Base-by-base conservation (phyloP, 2,113 vertebrate species). In the Gopherus evgoodei region DNA sequence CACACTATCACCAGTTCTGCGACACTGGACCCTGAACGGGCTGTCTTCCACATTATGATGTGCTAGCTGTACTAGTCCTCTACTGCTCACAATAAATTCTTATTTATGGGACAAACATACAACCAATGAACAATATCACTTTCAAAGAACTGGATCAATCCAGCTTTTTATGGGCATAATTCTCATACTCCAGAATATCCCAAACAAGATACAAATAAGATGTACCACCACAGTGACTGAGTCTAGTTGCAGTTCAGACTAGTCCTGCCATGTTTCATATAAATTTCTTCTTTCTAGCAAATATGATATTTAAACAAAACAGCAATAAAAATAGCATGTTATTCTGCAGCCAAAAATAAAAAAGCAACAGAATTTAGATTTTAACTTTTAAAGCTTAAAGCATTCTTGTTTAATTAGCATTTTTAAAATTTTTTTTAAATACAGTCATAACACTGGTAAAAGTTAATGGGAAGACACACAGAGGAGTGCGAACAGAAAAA, bases 371-470 rank as follows among this genome's bases (percentile, higher is more conserved):
- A 97, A 96, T 95, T 97, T 97, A 76, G 96, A 97, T 91, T 96
- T 98, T 97, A 98, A 97, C 95, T 97, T 97, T 98, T 97, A 98
- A 98, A 98, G 97, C 98, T 98, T 96, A 97, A 98, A 98, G 98
- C 98, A 98, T 98, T 98, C 94, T 93, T 95, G 96, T 98, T 98
- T 98, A 98, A 98, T 98, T 97, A 98, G 97, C 95, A 98, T 97
- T 96, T 86, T 87, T 97, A 98, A 97, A 98, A 95, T 35, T 69
- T 44, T 78, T 92, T 42, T 91, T 96, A 81, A 97, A 97, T 98
- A 98, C 97, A 98, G 16, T 95, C 86, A 25, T 98, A 98, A 99
- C 97, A 98, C 98, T 98, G 98, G 98, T 98, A 98, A 96, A 97
- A 96, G 97, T 98, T 98, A 98, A 98, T 97, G 98, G 98, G 97